These are phyloP conservation scores for Caenorhabditis sp. DNA, from an alignment of 2,888 invertebrate species.

Conservation along the genomic window DNA sequence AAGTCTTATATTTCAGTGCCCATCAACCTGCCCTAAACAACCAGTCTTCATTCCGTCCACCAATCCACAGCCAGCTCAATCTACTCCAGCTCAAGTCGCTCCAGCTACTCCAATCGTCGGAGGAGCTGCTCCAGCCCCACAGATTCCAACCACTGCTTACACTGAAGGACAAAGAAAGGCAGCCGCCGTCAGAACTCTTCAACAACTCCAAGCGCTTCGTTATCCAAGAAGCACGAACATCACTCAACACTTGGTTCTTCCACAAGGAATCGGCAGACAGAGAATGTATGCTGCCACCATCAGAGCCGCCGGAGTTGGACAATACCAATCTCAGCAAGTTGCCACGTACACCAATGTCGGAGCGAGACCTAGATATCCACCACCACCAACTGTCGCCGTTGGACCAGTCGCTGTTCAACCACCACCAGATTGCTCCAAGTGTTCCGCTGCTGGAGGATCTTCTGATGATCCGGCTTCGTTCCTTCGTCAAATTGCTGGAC, in stretches of 20 bases:
- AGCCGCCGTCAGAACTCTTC: slow-evolving; percentile 62
- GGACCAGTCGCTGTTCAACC: slow-evolving; percentile 56
- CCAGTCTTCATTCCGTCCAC: slow-evolving; percentile 47
- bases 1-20: slow-evolving; percentile 54
- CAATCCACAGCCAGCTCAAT: slow-evolving; percentile 45
- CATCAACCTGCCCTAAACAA: slow-evolving; percentile 59
- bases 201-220: slow-evolving; percentile 57
- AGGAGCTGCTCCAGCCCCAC: slow-evolving; percentile 68
- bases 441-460: slow-evolving; percentile 63
- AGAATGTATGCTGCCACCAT: slow-evolving; percentile 57
- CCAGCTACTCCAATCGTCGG: slow-evolving; percentile 33
- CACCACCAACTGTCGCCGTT: slow-evolving; percentile 66
- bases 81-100: slow-evolving; percentile 42
- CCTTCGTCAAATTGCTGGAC: slow-evolving; percentile 73
- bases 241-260: slow-evolving; percentile 38
- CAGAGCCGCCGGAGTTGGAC: slow-evolving; percentile 53
- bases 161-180: slow-evolving; percentile 54
- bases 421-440: slow-evolving; percentile 70
- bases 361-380: slow-evolving; percentile 60
- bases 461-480: slow-evolving; percentile 74
- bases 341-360: slow-evolving; percentile 48
- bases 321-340: slow-evolving; percentile 31
- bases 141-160: slow-evolving; percentile 66
- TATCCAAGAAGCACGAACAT: slow-evolving; percentile 55
- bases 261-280: slow-evolving; percentile 47